Conservation (phyloP, 2,113 vertebrate genomes). For the Brevimyrus niger region DNA sequence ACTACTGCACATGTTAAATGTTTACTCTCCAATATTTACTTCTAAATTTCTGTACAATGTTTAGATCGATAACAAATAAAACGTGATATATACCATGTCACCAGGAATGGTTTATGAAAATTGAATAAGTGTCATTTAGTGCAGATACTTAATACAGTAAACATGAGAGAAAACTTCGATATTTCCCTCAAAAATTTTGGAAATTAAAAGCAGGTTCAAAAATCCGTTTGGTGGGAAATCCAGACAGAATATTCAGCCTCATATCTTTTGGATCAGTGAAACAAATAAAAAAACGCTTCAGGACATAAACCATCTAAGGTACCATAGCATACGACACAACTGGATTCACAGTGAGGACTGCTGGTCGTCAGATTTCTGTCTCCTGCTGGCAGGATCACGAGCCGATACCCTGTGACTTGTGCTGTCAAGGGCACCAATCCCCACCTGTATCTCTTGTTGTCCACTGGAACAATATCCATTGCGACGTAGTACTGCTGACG, state of each 20-base stretch:
- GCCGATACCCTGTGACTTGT: neutral
- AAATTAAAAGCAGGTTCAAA: neutral
- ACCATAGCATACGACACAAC: neutral
- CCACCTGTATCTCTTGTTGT: slow-evolving; percentile 98
- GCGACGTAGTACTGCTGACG: slow-evolving; percentile 98
- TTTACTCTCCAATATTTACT: neutral
- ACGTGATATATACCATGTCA: neutral
- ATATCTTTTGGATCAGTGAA: neutral
- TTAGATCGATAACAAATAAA: neutral
- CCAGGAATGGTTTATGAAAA: neutral
- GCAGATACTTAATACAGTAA: neutral
- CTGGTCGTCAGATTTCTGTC: neutral
- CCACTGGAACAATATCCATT: slow-evolving; percentile 98
- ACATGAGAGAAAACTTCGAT: neutral
- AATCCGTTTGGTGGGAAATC: neutral
- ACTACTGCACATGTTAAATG: neutral
- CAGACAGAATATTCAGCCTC: neutral
- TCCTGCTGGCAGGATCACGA: neutral
- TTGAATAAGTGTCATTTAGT: neutral
- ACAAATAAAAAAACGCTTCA: neutral
- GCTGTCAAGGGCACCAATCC: neutral
- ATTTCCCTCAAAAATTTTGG: neutral
- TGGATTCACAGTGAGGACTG: neutral
- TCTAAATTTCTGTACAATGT: neutral
- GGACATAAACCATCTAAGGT: neutral